Base-by-base conservation (phyloP, 2,113 vertebrate species). In the Lagopus muta region DNA sequence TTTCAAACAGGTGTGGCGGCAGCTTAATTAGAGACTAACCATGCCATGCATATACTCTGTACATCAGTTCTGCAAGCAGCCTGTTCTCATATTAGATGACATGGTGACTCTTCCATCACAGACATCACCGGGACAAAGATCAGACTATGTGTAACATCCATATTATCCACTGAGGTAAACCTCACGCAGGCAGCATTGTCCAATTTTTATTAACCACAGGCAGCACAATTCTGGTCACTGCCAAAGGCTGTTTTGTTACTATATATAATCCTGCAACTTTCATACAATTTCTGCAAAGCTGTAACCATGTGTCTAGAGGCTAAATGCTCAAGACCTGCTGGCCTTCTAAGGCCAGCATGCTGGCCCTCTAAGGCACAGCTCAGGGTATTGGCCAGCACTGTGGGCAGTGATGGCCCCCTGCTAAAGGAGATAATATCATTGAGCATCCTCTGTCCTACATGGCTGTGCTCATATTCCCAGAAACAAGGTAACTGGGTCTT, bases 171-270 rank as follows among this genome's bases (percentile, higher is more conserved):
- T 85, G 84, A 96, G 96, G 47, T 64, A 93, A 71, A 87, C 64
- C 85, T 88, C 82, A 32, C 40, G 22, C 36, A 83, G 69, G 30
- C 76, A 88, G 57, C 6, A 19, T 75, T 95, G 93, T 91, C 88
- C 88, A 88, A 88, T 81, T 91, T 83, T 91, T 81, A 94, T 96
- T 95, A 93, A 92, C 94, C 91, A 78, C 88, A 96, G 93, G 91
- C 94, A 97, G 78, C 54, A 28, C 28, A 90, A 62, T 94, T 97
- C 86, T 84, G 73, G 86, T 83, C 85, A 60, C 79, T 84, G 91
- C 85, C 81, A 90, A 32, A 61, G 88, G 93, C 86, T 86, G 48
- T 88, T 90, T 90, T 58, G 61, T 86, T 2, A 0, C 86, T 86
- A 90, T 61, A 94, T 82, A 88, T 86, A 94, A 95, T 88, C 66